Conservation (phyloP, 2,888 invertebrate species). For the Sarcophaga subvicina region DNA sequence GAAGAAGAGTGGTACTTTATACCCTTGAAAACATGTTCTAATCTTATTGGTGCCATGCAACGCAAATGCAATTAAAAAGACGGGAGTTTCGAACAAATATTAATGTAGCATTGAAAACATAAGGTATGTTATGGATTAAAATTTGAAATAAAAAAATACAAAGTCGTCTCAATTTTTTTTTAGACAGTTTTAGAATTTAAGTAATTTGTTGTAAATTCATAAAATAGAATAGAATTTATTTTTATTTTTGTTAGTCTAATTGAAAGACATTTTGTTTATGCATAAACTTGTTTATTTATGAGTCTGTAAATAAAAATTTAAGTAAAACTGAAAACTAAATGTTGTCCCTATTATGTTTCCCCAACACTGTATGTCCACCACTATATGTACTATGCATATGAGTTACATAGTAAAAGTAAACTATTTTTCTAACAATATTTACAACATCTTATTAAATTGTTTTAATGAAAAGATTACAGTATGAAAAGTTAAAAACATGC, state of each 20-base stretch:
- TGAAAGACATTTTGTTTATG: constrained; percentile 8
- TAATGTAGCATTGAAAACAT: neutral
- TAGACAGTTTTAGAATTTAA: neutral
- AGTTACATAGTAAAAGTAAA: too few relatives aligned
- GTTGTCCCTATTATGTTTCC: neutral
- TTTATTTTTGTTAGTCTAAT: neutral
- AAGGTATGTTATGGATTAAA: constrained; percentile 6
- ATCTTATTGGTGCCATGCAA: too few relatives aligned
- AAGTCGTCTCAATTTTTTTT: neutral
- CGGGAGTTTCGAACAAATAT: too few relatives aligned
- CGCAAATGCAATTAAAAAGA: too few relatives aligned
- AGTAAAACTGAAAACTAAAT: neutral
- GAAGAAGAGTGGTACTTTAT: too few relatives aligned
- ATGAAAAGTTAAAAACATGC: too few relatives aligned
- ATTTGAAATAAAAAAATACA: neutral
- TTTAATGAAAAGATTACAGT: too few relatives aligned
- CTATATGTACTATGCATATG: too few relatives aligned
- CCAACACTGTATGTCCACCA: neutral
- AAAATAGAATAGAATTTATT: neutral
- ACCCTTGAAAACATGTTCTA: too few relatives aligned
- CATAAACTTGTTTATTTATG: constrained; percentile 11
- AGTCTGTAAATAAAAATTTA: neutral
- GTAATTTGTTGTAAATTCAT: neutral
- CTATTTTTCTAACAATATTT: too few relatives aligned
- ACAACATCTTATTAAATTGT: too few relatives aligned